These are phyloP conservation scores for Eupithecia pulchellata DNA, from an alignment of 2,888 invertebrate species.

Conservation along the genomic window DNA sequence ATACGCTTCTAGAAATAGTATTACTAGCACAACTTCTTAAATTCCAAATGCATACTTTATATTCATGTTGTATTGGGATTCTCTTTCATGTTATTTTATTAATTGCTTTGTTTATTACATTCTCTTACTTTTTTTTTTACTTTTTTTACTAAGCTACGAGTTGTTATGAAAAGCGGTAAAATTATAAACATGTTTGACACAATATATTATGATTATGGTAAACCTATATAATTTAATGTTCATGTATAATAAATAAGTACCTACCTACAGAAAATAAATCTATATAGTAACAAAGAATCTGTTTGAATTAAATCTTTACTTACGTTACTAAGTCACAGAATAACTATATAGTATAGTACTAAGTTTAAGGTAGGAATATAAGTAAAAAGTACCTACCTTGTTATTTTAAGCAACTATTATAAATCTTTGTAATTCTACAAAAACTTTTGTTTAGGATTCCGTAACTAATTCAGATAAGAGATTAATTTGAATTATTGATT, in stretches of 20 bases:
- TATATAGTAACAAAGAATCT: neutral
- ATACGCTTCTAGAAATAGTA: slow-evolving; percentile 65
- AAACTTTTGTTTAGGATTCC: neutral
- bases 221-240: neutral
- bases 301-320: neutral
- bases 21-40: slow-evolving; percentile 57
- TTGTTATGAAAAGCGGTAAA: neutral
- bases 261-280: neutral
- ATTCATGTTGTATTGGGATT: neutral
- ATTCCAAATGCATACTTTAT: neutral
- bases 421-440: neutral
- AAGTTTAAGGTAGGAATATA: neutral
- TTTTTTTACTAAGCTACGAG: too few species aligned
- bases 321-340: neutral
- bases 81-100: neutral
- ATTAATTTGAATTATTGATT: neutral
- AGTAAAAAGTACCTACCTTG: neutral
- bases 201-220: neutral
- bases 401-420: neutral
- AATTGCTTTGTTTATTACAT: neutral
- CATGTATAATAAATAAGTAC: neutral
- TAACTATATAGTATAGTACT: too few species aligned
- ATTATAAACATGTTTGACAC: neutral
- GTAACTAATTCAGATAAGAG: neutral
- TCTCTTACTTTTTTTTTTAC: neutral